These are phyloP conservation scores for Drosophila prosaltans DNA, from an alignment of 1,140 invertebrate genomes.

Conservation along the genomic window DNA sequence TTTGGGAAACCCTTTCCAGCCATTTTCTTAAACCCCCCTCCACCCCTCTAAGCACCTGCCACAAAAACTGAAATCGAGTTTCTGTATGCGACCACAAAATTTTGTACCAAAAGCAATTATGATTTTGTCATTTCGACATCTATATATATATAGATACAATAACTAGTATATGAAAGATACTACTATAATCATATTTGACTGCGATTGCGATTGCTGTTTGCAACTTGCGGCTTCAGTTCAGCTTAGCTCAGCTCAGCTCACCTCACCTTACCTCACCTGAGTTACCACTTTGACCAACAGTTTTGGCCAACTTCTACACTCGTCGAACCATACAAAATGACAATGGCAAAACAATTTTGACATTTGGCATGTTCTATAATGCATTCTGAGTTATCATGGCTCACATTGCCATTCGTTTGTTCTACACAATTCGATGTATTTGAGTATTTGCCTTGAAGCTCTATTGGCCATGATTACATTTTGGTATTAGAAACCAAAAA, in stretches of 20 bases:
- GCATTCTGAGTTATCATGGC: slow-evolving; percentile 64
- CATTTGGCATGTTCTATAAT: slow-evolving; percentile 50
- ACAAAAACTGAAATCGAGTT: slow-evolving; percentile 8
- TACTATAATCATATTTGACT: slow-evolving; percentile 34
- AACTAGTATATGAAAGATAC: slow-evolving; percentile 61
- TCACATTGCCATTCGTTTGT: slow-evolving; percentile 30
- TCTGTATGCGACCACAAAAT: slow-evolving; percentile 47
- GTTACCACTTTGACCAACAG: slow-evolving; percentile 16
- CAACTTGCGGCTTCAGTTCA: slow-evolving; percentile 23
- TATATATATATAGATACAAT: neutral
- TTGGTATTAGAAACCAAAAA: slow-evolving; percentile 33
- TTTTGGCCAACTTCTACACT: neutral
- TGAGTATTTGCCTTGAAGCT: slow-evolving; percentile 35
- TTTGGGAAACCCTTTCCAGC: slow-evolving; percentile 16
- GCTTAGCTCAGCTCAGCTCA: neutral
- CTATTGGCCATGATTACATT: slow-evolving; percentile 48
- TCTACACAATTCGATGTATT: slow-evolving; percentile 18
- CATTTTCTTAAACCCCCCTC: neutral
- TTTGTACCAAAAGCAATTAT: slow-evolving; percentile 79
- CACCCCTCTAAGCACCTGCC: slow-evolving; percentile 6
- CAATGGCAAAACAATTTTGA: slow-evolving; percentile 42
- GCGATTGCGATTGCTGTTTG: slow-evolving; percentile 27
- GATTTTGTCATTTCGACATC: slow-evolving; percentile 71
- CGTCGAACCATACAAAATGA: slow-evolving; percentile 20
- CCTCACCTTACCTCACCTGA: neutral